These are phyloP conservation scores for Nomada goodeniana DNA, from an alignment of 2,888 invertebrate species.

Conservation along the genomic window DNA sequence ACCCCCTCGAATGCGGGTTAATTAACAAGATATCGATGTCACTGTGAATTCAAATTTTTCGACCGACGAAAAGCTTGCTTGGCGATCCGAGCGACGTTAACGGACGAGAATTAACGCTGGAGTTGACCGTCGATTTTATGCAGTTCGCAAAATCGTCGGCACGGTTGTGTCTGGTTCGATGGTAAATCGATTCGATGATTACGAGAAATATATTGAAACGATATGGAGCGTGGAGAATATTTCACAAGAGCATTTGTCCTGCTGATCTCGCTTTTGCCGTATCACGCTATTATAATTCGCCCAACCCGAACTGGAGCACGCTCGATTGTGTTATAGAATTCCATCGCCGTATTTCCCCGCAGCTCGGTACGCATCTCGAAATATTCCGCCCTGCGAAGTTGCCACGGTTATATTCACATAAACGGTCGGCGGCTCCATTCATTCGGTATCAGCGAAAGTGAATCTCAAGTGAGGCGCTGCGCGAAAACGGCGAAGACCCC, in stretches of 20 bases:
- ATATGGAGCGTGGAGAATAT: no score
- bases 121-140: neutral
- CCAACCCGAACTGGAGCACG: no score
- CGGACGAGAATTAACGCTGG: neutral
- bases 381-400: no score
- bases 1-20: constrained; percentile 12
- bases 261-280: no score
- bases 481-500: neutral
- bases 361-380: neutral
- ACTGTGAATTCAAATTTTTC: neutral
- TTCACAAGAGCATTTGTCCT: no score
- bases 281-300: no score
- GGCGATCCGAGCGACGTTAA: neutral
- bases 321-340: neutral
- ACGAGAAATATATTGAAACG: no score
- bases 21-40: constrained; percentile 27
- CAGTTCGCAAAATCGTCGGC: neutral
- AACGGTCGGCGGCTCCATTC: no score
- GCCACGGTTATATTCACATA: no score
- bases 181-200: neutral
- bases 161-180: neutral
- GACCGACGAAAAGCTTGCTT: neutral
- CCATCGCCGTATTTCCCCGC: neutral
- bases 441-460: constrained; percentile 6
- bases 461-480: neutral